These are phyloP conservation scores for Chydorus sphaericus DNA, from an alignment of 2,888 invertebrate species.

Conservation along the genomic window DNA sequence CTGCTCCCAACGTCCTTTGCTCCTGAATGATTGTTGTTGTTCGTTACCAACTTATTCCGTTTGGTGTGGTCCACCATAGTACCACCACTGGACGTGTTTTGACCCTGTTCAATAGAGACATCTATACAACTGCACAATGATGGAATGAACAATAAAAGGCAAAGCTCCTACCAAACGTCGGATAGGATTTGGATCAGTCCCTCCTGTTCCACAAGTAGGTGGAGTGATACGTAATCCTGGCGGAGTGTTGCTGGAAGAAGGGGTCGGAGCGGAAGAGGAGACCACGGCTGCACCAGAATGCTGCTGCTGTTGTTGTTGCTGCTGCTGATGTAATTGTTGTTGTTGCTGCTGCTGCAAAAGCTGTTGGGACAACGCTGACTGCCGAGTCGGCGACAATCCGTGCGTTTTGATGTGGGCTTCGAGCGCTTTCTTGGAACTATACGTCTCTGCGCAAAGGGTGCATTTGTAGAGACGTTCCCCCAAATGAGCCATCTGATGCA, in stretches of 20 bases:
- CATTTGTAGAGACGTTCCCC: constrained; percentile 86
- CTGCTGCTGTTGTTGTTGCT: not conserved
- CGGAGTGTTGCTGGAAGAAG: not conserved
- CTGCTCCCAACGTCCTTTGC: no score
- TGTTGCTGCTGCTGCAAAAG: not conserved
- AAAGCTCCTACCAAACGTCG: not conserved
- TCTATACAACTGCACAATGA: no score
- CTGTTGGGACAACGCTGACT: not conserved
- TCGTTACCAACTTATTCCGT: no score
- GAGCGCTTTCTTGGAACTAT: constrained; percentile 79
- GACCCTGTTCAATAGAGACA: no score
- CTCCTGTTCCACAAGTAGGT: not conserved
- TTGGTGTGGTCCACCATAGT: no score
- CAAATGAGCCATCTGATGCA: constrained; percentile 79
- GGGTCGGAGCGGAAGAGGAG: not conserved
- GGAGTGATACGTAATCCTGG: not conserved
- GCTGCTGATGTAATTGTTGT: not conserved
- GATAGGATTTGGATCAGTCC: not conserved
- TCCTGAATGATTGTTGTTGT: no score
- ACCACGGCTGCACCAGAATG: not conserved
- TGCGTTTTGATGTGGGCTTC: constrained; percentile 73
- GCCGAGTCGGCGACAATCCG: constrained; percentile 23
- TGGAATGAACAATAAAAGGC: no score
- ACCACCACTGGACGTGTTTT: no score
- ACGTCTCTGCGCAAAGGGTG: constrained; percentile 78